phyloP scores from a whole-genome alignment of 1,140 invertebrate genomes.

The Ostrea edulis region DNA sequence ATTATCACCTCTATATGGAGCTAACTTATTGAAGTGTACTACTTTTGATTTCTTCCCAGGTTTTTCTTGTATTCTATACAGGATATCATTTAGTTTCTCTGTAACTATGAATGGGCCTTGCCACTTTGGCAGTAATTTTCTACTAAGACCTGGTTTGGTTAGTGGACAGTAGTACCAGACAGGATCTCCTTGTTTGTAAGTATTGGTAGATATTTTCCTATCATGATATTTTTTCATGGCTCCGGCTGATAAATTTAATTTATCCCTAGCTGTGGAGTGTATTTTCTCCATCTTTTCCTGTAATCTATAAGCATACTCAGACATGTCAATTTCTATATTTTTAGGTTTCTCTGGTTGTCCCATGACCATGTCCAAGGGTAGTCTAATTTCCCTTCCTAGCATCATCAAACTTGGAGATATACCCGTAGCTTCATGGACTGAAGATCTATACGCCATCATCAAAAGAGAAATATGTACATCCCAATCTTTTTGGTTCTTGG shows the following conservation, averaged over 20 bases:
- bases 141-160: neutral
- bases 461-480: slow-evolving; percentile 51
- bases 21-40: slow-evolving; percentile 32
- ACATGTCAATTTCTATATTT: neutral
- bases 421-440: slow-evolving; percentile 49
- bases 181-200: neutral
- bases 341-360: neutral
- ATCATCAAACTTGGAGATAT: slow-evolving; percentile 59
- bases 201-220: neutral
- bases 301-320: slow-evolving; percentile 20
- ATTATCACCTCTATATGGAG: neutral
- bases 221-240: slow-evolving; percentile 45
- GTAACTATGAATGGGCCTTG: neutral
- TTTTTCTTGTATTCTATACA: slow-evolving; percentile 18
- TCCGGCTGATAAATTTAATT: slow-evolving; percentile 14
- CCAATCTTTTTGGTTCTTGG: slow-evolving; percentile 53
- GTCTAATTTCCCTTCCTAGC: slow-evolving; percentile 56
- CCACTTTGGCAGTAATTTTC: slow-evolving; percentile 14
- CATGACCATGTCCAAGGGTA: slow-evolving; percentile 47
- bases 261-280: slow-evolving; percentile 15
- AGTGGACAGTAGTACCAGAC: slow-evolving; percentile 15
- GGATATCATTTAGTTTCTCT: slow-evolving; percentile 6
- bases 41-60: neutral
- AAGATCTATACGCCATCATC: slow-evolving; percentile 38
- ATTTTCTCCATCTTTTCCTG: slow-evolving; percentile 2